Evolutionary conservation across 2,113 vertebrate genomes (phyloP).

Genomic region (Steatornis caripensis): DNA sequence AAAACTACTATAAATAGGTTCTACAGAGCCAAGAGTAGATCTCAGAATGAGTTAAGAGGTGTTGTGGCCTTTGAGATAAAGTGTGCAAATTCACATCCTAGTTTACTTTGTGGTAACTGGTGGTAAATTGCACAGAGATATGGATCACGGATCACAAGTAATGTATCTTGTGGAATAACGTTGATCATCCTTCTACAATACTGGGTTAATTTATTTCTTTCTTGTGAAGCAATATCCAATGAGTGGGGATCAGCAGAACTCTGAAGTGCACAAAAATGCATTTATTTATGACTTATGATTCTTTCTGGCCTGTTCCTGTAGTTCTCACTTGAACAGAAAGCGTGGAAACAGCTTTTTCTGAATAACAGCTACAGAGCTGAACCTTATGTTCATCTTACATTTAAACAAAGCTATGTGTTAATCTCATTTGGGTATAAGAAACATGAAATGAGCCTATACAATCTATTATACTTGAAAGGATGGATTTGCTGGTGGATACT

Average conservation of each 20-base stretch:
- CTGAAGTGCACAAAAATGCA: background rate
- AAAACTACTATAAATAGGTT: background rate
- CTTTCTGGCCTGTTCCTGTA: background rate
- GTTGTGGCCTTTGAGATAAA: background rate
- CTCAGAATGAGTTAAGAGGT: background rate
- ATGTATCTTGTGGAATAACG: background rate
- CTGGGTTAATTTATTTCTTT: background rate
- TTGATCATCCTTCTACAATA: background rate
- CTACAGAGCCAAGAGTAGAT: background rate
- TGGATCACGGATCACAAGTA: background rate
- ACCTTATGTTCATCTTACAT: background rate
- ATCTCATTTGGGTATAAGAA: slow-evolving; percentile 1
- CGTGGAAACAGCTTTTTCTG: background rate
- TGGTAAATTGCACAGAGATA: background rate
- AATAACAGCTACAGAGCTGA: background rate
- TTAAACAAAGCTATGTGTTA: slow-evolving; percentile 38
- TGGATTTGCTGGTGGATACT: background rate
- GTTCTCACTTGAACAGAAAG: background rate
- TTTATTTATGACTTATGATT: background rate
- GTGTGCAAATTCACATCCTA: background rate
- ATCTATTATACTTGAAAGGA: slow-evolving; percentile 1
- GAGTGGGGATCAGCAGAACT: background rate
- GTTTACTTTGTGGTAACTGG: background rate
- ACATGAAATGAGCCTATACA: slow-evolving; percentile 22
- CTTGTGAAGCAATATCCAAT: background rate